phyloP scores from a whole-genome alignment of 2,888 invertebrate genomes.

The Digitonthophagus gazella region DNA sequence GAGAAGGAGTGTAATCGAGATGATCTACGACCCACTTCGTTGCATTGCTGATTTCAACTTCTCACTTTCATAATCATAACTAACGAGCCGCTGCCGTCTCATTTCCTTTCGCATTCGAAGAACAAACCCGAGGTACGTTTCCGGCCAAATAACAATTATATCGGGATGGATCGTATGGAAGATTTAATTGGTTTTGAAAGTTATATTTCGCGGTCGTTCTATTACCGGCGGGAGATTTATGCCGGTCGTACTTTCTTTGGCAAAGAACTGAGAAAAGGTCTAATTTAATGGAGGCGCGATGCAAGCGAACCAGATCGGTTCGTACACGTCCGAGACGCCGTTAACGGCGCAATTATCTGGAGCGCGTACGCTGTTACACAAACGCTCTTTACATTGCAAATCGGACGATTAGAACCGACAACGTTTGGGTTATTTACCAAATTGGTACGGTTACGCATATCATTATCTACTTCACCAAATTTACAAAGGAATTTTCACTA shows the following conservation, averaged over 20 bases:
- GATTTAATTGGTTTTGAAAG: background rate
- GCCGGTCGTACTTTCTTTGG: background rate
- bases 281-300: background rate
- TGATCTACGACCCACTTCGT: background rate
- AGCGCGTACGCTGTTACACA: constrained; percentile 4
- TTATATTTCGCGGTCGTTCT: background rate
- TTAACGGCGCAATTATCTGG: constrained; percentile 6
- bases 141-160: background rate
- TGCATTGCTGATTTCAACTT: background rate
- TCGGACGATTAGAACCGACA: background rate
- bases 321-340: constrained; percentile 1
- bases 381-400: constrained; percentile 13
- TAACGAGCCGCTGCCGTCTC: background rate
- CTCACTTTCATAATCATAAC: background rate
- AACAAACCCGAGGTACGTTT: background rate
- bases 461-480: background rate
- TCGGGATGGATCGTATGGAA: background rate
- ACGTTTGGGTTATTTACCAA: background rate
- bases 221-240: background rate
- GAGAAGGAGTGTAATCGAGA: background rate
- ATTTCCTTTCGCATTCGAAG: background rate
- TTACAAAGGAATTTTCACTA: background rate
- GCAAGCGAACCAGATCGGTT: background rate
- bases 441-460: constrained; percentile 5
- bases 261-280: background rate